These are phyloP conservation scores for Ochropleura plecta DNA, from an alignment of 2,888 invertebrate species.

Conservation along the genomic window DNA sequence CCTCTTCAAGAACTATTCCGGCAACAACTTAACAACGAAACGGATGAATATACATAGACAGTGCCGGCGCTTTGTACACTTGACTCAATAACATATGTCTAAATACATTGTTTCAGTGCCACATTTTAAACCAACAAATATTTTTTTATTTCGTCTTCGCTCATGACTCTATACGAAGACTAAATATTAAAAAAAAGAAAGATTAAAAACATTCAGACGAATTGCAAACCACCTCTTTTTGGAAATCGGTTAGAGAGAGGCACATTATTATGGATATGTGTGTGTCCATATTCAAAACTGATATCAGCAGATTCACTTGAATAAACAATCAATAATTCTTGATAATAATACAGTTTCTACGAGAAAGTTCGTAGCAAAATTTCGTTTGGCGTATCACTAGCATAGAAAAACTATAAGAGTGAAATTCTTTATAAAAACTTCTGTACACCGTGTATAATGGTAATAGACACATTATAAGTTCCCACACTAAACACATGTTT, in stretches of 20 bases:
- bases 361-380: background rate
- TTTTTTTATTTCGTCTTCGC: background rate
- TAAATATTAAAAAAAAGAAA: background rate
- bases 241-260: background rate
- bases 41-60: constrained; percentile 27
- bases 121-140: background rate
- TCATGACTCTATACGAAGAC: too few relatives aligned
- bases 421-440: background rate
- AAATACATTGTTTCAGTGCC: background rate
- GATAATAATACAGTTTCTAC: background rate
- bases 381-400: background rate
- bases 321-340: background rate
- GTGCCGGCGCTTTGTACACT: constrained; percentile 40
- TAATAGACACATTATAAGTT: constrained; percentile 8
- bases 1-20: constrained; percentile 77
- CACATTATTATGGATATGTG: background rate
- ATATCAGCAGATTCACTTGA: background rate
- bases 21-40: constrained; percentile 58
- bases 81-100: constrained; percentile 41
- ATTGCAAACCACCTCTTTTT: too few relatives aligned
- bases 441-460: background rate
- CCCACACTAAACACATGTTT: constrained; percentile 14
- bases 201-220: too few relatives aligned
- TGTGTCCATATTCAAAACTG: background rate
- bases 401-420: background rate